These are phyloP conservation scores for Gasterosteus nipponicus DNA, from an alignment of 2,113 vertebrate species.

Conservation along the genomic window DNA sequence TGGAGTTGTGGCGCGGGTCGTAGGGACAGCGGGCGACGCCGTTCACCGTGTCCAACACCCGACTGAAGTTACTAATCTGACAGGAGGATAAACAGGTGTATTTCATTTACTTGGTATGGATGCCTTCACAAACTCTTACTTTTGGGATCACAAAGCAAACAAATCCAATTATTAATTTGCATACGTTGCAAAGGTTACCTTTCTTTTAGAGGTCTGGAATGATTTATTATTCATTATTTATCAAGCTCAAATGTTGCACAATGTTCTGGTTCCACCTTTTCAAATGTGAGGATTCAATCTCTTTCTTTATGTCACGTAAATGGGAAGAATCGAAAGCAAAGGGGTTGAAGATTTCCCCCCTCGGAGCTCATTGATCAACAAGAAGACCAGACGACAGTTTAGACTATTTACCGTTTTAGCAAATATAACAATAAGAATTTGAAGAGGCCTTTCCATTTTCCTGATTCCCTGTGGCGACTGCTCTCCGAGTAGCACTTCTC, in stretches of 20 bases:
- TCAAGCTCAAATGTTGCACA: background rate
- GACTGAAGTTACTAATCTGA: slow-evolving; percentile 87
- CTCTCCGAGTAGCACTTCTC: too few species aligned
- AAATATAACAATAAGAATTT: too few species aligned
- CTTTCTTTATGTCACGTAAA: background rate
- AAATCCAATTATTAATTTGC: background rate
- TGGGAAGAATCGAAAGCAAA: background rate
- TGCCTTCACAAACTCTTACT: background rate
- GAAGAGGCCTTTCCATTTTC: too few species aligned
- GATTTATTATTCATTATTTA: too few species aligned
- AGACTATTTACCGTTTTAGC: too few species aligned
- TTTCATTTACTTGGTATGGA: background rate
- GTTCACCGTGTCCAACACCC: slow-evolving; percentile 90
- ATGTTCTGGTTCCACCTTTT: background rate
- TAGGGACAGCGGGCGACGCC: slow-evolving; percentile 96
- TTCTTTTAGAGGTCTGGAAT: background rate
- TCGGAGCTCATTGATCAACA: background rate
- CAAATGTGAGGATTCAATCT: background rate
- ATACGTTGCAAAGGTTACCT: background rate
- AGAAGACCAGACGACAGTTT: too few species aligned
- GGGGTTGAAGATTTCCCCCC: background rate
- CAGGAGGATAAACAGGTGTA: background rate
- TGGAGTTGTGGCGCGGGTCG: slow-evolving; percentile 95
- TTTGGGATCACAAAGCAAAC: background rate
- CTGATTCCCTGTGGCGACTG: too few species aligned